These are phyloP conservation scores for Bothrops jararaca DNA, from an alignment of 2,113 vertebrate genomes.

Conservation along the genomic window DNA sequence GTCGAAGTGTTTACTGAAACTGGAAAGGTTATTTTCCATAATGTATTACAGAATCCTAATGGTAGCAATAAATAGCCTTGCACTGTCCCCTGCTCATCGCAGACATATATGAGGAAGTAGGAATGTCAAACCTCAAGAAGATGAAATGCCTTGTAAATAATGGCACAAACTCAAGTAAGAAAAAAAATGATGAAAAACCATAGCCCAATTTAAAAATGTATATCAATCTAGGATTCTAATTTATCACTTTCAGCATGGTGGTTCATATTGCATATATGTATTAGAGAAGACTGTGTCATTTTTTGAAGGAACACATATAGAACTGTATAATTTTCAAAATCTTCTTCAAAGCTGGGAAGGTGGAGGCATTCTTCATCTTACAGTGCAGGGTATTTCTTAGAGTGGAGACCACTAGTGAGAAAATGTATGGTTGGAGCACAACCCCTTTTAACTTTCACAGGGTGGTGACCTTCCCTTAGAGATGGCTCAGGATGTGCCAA, in stretches of 20 bases:
- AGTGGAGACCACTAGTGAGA: not conserved
- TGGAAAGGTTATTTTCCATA: constrained; percentile 30
- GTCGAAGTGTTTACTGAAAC: constrained; percentile 10
- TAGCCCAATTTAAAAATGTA: not conserved
- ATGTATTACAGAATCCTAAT: constrained; percentile 31
- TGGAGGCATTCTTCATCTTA: not conserved
- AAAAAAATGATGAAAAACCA: not conserved
- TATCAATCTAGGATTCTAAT: not conserved
- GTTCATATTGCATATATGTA: not conserved
- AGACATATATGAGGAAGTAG: constrained; percentile 3
- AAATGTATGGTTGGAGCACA: not conserved
- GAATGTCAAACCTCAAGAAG: not conserved
- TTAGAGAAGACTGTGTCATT: not conserved
- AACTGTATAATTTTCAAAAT: not conserved
- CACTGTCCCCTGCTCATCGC: constrained; percentile 20
- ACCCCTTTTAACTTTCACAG: not conserved
- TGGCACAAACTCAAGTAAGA: not conserved
- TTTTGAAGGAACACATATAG: not conserved
- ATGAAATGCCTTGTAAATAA: not conserved
- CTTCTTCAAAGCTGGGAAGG: not conserved
- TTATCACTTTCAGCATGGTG: not conserved
- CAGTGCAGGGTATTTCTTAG: not conserved
- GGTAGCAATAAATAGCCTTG: constrained; percentile 25
- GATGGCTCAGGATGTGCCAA: not conserved
- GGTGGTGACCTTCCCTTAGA: not conserved